Evolutionary conservation across 2,797 vertebrate genomes (phyloP), one percentile per base, ranked within the genome.

Genomic region (Malurus splendens): DNA sequence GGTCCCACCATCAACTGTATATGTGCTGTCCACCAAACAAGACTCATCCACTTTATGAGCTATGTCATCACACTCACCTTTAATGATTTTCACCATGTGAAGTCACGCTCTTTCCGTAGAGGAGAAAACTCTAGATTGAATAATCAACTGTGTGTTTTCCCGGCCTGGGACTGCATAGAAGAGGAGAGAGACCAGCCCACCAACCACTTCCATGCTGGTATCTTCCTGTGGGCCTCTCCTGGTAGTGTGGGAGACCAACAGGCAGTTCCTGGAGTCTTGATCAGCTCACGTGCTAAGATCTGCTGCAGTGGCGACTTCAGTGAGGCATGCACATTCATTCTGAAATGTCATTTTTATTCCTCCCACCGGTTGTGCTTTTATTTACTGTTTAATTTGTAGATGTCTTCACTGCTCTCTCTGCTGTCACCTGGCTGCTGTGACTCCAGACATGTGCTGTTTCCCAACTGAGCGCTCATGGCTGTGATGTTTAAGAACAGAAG

Each of bases 381-480:
- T 77, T 92, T 91, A 77, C 55, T 10, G 2, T 74, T 71, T 38
- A 10, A 76, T 76, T 33, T 82, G 50, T 32, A 67, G 30, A 30
- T 10, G 9, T 41, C 47, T 39, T 82, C 55, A 7, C 36, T 66
- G 20, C 19, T 62, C 17, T 45, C 12, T 71, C 18, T 0, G 0
- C 22, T 5, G 1, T 60, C 24, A 62, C 42, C 60, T 61, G 51
- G 68, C 20, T 51, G 73, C 36, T 38, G n/a, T 45, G n/a, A 20
- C 66, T 83, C 55, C 70, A 55, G 66, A 25, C 0, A 0, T 30
- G 61, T 0, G 1, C 33, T 4, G 0, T 44, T 87, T 74, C 51
- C 1, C 0, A 82, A 18, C 27, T 9, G 1, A 25, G 30, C 38
- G 47, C 56, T 87, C 18, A 0, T 1, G 4, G 28, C 56, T 48